A percentile compares a stretch with the other conserved stretches of the same genome.
Evolutionary conservation across 2,113 vertebrate genomes (phyloP).

Genomic region (Benitochromis conjunctus): DNA sequence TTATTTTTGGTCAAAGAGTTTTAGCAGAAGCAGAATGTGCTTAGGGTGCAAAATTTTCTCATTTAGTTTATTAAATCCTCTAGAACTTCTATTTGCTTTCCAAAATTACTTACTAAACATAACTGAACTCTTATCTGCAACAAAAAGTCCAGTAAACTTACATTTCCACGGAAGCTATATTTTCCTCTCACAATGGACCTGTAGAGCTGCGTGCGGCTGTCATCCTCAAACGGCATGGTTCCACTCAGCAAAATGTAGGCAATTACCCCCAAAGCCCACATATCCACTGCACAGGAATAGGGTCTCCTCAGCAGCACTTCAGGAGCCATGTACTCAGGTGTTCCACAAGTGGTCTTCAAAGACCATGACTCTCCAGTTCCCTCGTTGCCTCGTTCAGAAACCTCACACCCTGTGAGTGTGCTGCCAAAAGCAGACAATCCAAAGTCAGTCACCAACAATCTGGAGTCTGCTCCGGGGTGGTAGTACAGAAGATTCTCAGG

Average conservation of each 20-base stretch:
- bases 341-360: constrained; percentile 36
- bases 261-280: constrained; percentile 69
- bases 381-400: background rate
- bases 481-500: constrained; percentile 69
- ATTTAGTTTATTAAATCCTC: background rate
- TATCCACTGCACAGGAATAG: constrained; percentile 59
- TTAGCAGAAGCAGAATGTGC: background rate
- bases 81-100: background rate
- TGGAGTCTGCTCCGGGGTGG: constrained; percentile 61
- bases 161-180: constrained; percentile 60
- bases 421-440: constrained; percentile 57
- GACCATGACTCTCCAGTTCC: background rate
- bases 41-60: background rate
- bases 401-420: background rate
- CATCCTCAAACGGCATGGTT: constrained; percentile 66
- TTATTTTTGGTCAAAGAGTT: background rate
- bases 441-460: constrained; percentile 65
- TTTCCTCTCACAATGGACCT: constrained; percentile 59
- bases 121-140: background rate
- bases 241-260: constrained; percentile 65
- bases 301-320: constrained; percentile 55
- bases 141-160: constrained; percentile 16
- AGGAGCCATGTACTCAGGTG: constrained; percentile 64
- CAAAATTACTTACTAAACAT: background rate
- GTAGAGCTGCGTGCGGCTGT: constrained; percentile 48